phyloP scores from a whole-genome alignment of 2,113 vertebrate genomes.

The Scalopus aquaticus region DNA sequence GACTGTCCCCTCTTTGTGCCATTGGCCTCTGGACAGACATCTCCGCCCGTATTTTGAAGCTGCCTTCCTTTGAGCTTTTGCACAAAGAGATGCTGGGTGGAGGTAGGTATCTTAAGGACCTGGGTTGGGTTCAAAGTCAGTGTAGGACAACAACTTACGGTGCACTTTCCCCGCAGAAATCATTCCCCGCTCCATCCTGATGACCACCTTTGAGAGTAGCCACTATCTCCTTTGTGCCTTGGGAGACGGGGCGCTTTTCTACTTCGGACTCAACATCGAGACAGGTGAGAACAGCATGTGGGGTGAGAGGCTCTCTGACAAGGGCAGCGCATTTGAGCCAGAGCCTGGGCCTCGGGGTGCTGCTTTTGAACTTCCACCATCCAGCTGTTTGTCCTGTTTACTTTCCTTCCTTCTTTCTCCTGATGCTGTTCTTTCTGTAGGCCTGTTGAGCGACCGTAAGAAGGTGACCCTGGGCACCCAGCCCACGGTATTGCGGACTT shows the following conservation, averaged over 20 bases:
- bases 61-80: conserved; percentile 95
- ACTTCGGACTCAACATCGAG: conserved; percentile 96
- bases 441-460: conserved; percentile 95
- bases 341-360: background rate
- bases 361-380: background rate
- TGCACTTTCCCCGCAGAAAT: conserved; percentile 88
- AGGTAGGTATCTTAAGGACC: conserved; percentile 85
- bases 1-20: conserved; percentile 95
- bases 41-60: conserved; percentile 95
- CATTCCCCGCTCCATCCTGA: conserved; percentile 98
- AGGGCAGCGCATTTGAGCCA: background rate
- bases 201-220: conserved; percentile 99
- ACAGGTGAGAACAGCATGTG: conserved; percentile 84
- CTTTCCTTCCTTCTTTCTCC: background rate
- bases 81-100: conserved; percentile 99
- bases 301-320: background rate
- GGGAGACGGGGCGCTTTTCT: conserved; percentile 98
- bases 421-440: conserved; percentile 77
- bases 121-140: background rate
- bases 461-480: conserved; percentile 98
- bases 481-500: conserved; percentile 96
- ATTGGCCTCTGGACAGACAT: conserved; percentile 99
- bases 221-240: conserved; percentile 97
- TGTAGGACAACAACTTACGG: fast-evolving
- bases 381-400: background rate